A percentile compares a stretch with the other conserved stretches of the same genome.
These are phyloP conservation scores for Ommatoiulus sabulosus DNA, from an alignment of 2,888 invertebrate genomes.

Conservation along the genomic window DNA sequence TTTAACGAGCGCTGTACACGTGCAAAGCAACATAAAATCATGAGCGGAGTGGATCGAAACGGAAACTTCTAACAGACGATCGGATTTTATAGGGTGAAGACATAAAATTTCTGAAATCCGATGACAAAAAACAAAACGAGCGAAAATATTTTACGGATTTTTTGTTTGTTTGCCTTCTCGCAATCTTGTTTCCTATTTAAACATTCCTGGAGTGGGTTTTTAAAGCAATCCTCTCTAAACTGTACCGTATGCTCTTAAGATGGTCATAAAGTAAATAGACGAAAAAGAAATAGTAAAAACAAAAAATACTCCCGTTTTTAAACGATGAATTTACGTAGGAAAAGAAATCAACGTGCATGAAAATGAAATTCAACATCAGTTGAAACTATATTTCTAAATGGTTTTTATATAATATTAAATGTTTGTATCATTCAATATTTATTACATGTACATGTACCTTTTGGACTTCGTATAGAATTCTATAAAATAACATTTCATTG, in stretches of 20 bases:
- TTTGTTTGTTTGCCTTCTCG: neutral
- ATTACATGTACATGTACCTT: neutral
- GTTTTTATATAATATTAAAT: no score
- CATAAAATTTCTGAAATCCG: slow-evolving; percentile 36
- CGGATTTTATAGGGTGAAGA: slow-evolving; percentile 43
- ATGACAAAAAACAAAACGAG: slow-evolving; percentile 22
- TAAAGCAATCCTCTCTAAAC: slow-evolving; percentile 12
- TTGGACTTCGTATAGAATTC: neutral
- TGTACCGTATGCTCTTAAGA: neutral
- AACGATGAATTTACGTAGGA: no score
- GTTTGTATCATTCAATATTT: no score
- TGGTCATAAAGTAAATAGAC: neutral
- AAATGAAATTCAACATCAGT: no score
- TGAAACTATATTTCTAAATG: no score
- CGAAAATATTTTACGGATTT: neutral
- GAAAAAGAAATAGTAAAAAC: neutral
- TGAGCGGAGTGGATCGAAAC: slow-evolving; percentile 1
- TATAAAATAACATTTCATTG: no score
- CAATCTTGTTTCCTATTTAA: slow-evolving; percentile 23
- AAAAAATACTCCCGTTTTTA: no score
- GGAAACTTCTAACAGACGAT: slow-evolving; percentile 29
- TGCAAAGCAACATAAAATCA: slow-evolving; percentile 22
- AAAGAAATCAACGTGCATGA: no score
- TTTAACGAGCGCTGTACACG: slow-evolving; percentile 23
- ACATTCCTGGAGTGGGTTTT: neutral